Evolutionary conservation across 2,888 invertebrate genomes (phyloP), one percentile per base, ranked within the genome.

Genomic region (Antheraea assamensis): DNA sequence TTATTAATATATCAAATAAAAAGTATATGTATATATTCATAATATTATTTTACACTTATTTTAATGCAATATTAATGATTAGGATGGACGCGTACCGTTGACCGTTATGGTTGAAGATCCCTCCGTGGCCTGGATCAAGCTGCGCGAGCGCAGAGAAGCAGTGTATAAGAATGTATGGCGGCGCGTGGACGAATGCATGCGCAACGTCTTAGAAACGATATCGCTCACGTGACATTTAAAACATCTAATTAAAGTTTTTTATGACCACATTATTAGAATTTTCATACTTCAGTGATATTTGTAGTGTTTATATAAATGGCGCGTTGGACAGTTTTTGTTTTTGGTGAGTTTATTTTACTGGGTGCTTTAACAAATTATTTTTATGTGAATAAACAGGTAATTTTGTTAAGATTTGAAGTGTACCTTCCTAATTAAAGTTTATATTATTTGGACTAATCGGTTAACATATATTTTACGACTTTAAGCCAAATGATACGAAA

Each of bases 81-180:
- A 35, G 35, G 31, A 35, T 68, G 24, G 68, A 35, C 31, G 35
- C 35, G 68, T n/a, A 35, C 21, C 66, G 35, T 35, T 68, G 79
- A 35, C 68, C 68, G 68, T 35, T 68, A 79, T 74, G 76, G 75
- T 80, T 72, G 74, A 75, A 80, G 81, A 81, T 78, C 81, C 79
- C 79, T 76, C 76, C 78, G 79, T 80, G 81, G 82, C 78, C 82
- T 75, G 80, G 79, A 78, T 79, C 31, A 68, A 76, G 77, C 76
- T 74, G 74, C 71, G 73, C 73, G 74, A 79, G 79, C 76, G 72
- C 73, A 71, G 71, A 17, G 31, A 66, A 66, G 78, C 83, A 84
- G 83, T 84, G 72, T 74, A 73, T 76, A 74, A 77, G 76, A 77
- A 75, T 74, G 72, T 72, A 75, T 75, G 75, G 74, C 73, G 74